Conservation (phyloP, 2,888 invertebrate genomes). For the Geotrupes spiniger region DNA sequence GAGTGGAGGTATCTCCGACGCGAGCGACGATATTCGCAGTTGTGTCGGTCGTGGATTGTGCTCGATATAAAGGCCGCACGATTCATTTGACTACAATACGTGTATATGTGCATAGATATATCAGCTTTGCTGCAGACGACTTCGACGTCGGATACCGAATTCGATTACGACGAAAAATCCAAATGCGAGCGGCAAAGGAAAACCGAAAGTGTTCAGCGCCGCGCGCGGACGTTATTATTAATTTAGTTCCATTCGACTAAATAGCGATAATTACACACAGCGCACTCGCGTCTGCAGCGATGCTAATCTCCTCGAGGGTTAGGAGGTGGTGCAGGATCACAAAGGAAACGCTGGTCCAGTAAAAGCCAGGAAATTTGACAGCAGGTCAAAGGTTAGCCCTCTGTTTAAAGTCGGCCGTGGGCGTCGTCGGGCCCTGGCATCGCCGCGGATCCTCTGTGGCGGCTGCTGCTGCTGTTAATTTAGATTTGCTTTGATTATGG, state of each 20-base stretch:
- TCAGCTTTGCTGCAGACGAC: too few species aligned
- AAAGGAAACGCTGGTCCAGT: slow-evolving; percentile 45
- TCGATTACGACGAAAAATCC: too few species aligned
- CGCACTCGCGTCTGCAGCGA: slow-evolving; percentile 3
- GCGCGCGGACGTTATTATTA: slow-evolving; percentile 1
- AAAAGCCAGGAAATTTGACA: slow-evolving; percentile 49
- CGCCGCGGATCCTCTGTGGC: slow-evolving; percentile 4
- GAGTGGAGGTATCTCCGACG: slow-evolving; percentile 25
- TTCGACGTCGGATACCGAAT: too few species aligned
- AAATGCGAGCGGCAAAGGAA: too few species aligned
- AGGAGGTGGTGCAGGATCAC: slow-evolving; percentile 30
- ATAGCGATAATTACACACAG: slow-evolving; percentile 6
- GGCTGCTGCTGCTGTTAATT: slow-evolving; percentile 30
- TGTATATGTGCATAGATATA: too few species aligned
- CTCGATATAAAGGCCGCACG: too few species aligned
- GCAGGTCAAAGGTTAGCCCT: slow-evolving; percentile 45
- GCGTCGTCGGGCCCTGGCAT: slow-evolving; percentile 14
- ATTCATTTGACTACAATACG: too few species aligned
- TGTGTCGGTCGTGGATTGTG: slow-evolving; percentile 2
- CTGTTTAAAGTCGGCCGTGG: slow-evolving; percentile 28
- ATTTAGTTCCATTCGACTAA: slow-evolving; percentile 6
- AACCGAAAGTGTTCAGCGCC: neutral
- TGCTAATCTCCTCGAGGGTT: slow-evolving; percentile 16
- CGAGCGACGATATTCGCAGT: slow-evolving; percentile 22
- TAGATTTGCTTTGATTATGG: slow-evolving; percentile 33